Conservation (phyloP, 2,113 vertebrate genomes). For the pig (Sus scrofa) region DNA sequence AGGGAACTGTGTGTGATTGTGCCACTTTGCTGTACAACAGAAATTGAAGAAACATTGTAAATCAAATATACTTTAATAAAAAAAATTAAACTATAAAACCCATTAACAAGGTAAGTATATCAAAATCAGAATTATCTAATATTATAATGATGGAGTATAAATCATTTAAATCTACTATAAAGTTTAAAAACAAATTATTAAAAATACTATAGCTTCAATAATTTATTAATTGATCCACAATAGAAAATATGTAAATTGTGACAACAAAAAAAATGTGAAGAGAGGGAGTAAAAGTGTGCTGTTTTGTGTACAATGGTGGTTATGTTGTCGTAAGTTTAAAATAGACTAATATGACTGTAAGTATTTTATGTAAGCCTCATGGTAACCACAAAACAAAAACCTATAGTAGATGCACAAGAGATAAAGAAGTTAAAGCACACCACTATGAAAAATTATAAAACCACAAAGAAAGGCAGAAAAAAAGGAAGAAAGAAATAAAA, state of each 20-base stretch:
- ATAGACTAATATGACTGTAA: neutral
- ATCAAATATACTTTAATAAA: neutral
- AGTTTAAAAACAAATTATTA: neutral
- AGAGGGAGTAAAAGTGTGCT: neutral
- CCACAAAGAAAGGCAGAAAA: neutral
- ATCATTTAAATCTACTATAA: neutral
- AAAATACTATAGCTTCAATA: neutral
- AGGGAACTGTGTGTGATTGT: no score
- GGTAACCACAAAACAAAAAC: neutral
- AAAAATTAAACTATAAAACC: neutral
- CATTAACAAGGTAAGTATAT: neutral
- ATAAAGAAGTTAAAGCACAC: neutral
- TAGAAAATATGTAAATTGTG: neutral
- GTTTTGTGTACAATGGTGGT: neutral
- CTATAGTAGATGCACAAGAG: neutral
- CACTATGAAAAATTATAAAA: neutral
- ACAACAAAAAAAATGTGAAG: neutral
- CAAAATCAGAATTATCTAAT: neutral
- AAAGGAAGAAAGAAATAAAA: neutral
- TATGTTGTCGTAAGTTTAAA: neutral
- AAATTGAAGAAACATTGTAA: no score
- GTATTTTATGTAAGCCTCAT: neutral
- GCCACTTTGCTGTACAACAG: no score
- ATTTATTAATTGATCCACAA: neutral
- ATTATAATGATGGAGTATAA: neutral